Conservation (phyloP, 2,113 vertebrate genomes). For the Desmodus rotundus region DNA sequence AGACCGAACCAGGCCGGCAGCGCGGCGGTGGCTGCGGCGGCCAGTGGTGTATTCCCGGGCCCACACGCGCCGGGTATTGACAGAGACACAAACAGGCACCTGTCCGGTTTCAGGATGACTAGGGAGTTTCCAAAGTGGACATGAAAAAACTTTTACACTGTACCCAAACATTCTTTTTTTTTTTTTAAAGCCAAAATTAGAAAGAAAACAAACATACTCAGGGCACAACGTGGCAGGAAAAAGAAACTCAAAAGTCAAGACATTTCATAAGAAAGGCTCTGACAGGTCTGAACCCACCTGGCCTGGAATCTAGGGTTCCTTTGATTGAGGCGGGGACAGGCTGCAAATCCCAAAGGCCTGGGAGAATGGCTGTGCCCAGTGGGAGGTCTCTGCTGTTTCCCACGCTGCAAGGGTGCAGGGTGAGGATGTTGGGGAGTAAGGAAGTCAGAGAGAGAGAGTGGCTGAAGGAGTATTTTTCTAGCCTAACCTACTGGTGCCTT, state of each 20-base stretch:
- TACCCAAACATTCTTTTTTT: constrained; percentile 68
- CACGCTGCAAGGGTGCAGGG: not conserved
- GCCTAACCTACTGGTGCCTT: not conserved
- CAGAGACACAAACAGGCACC: constrained; percentile 69
- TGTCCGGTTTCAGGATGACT: constrained; percentile 72
- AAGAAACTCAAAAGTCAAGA: constrained; percentile 66
- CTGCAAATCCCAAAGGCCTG: not conserved
- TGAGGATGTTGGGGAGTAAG: not conserved
- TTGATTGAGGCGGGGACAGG: not conserved
- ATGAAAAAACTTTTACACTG: constrained; percentile 62
- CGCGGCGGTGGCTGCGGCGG: not conserved
- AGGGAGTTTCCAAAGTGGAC: constrained; percentile 68
- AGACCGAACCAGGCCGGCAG: not conserved
- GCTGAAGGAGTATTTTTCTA: not conserved
- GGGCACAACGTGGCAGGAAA: constrained; percentile 13
- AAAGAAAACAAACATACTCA: constrained; percentile 61
- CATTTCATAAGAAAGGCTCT: constrained; percentile 33
- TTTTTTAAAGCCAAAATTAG: constrained; percentile 72
- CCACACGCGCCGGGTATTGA: constrained; percentile 51
- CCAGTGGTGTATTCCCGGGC: not conserved
- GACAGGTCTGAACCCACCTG: not conserved
- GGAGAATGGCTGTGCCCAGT: not conserved
- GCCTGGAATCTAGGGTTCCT: not conserved
- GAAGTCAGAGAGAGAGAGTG: not conserved
- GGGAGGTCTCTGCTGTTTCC: not conserved